A percentile compares a stretch with the other conserved stretches of the same genome.
phyloP scores from a whole-genome alignment of 2,797 vertebrate species.

The Molothrus aeneus region DNA sequence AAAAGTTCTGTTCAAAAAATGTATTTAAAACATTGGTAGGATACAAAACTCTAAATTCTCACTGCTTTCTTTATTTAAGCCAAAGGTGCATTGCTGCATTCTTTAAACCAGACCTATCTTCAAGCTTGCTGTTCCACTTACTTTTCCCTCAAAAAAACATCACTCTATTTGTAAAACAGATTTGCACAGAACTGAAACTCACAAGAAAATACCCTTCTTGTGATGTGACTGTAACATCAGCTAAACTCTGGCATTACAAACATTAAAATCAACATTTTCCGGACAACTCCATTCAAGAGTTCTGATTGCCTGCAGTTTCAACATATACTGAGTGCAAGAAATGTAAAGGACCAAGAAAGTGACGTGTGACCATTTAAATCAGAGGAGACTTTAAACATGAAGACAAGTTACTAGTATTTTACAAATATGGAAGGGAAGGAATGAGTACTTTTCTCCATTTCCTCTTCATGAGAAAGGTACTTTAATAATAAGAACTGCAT shows the following conservation, averaged over 20 bases:
- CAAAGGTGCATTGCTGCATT: neutral
- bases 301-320: neutral
- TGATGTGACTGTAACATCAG: neutral
- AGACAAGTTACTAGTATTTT: neutral
- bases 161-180: neutral
- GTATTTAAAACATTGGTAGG: neutral
- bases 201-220: neutral
- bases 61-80: neutral
- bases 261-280: neutral
- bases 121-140: neutral
- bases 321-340: neutral
- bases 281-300: neutral
- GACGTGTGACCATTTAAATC: neutral
- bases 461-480: neutral
- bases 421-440: neutral
- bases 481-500: neutral
- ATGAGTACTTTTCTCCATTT: neutral
- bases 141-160: neutral
- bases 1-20: neutral
- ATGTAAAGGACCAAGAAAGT: neutral
- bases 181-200: neutral
- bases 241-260: neutral
- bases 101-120: neutral
- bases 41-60: neutral
- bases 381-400: neutral